Conservation (phyloP, 1,140 invertebrate genomes). For the Cotesia vestalis region DNA sequence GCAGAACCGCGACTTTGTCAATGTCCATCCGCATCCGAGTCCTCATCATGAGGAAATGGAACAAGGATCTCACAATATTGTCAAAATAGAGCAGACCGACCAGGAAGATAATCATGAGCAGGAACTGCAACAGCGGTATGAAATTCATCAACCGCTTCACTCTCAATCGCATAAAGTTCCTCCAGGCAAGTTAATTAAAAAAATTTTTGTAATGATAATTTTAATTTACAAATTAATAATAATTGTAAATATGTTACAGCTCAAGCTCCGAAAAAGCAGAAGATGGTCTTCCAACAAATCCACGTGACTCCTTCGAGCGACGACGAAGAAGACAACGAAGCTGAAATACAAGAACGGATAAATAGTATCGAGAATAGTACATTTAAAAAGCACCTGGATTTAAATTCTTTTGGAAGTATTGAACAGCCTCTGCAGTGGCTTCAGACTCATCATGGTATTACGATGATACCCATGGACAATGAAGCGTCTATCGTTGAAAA, state of each 20-base stretch:
- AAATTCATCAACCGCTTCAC: constrained; percentile 49
- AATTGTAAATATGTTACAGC: constrained; percentile 35
- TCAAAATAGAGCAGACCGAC: constrained; percentile 53
- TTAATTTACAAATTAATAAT: constrained; percentile 1
- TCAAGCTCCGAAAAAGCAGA: constrained; percentile 52
- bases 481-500: constrained; percentile 78
- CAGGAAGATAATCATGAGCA: constrained; percentile 48
- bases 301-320: constrained; percentile 51
- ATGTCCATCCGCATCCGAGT: constrained; percentile 53
- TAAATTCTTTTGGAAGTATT: constrained; percentile 52
- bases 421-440: constrained; percentile 72
- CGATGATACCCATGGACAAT: constrained; percentile 76
- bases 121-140: constrained; percentile 40
- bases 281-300: constrained; percentile 59
- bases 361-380: constrained; percentile 48
- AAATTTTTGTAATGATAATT: no score
- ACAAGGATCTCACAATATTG: constrained; percentile 58
- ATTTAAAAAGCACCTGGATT: constrained; percentile 55
- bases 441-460: constrained; percentile 84
- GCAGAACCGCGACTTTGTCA: constrained; percentile 61
- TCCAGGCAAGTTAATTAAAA: constrained; percentile 42
- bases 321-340: constrained; percentile 55
- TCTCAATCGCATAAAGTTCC: constrained; percentile 47
- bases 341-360: constrained; percentile 44
- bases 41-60: constrained; percentile 56